Percentiles rank a stretch among this genome's conserved stretches.
phyloP scores from a whole-genome alignment of 1,140 invertebrate genomes.

The Euborellia annulipes region DNA sequence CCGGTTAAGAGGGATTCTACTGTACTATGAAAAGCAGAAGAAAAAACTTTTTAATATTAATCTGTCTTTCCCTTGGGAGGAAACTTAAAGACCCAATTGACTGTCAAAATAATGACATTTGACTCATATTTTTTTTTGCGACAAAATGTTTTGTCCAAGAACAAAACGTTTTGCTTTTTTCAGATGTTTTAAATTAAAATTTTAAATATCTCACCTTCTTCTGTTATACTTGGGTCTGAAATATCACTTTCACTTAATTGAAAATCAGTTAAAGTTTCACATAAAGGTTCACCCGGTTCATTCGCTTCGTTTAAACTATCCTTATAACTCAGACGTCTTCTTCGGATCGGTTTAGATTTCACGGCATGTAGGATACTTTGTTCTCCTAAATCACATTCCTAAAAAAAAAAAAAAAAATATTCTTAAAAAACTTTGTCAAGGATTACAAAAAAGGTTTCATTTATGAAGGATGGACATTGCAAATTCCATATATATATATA shows the following conservation, averaged over 20 bases:
- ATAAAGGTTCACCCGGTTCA: conserved; percentile 41
- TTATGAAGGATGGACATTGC: not conserved
- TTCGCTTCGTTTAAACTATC: conserved; percentile 12
- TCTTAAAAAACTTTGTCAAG: not conserved
- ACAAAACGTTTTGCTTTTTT: not conserved
- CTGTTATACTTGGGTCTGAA: conserved; percentile 22
- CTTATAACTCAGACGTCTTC: conserved; percentile 17
- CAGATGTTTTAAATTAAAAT: conserved; percentile 8
- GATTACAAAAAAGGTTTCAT: not conserved
- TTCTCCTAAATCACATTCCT: conserved; percentile 72
- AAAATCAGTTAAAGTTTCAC: conserved; percentile 44
- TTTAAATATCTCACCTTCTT: no score
- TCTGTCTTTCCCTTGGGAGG: not conserved
- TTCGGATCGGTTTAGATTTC: conserved; percentile 26
- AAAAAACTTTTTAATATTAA: no score
- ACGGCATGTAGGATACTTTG: conserved; percentile 66
- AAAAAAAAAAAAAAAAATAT: conserved; percentile 13
- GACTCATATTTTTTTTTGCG: not conserved
- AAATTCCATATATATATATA: not conserved
- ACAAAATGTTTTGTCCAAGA: not conserved
- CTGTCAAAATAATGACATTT: not conserved
- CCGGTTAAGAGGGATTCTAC: no score
- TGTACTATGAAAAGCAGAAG: no score
- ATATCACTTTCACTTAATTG: conserved; percentile 32
- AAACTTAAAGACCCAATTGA: not conserved